Base-by-base conservation (phyloP, 1,140 invertebrate species). In the Drosophila quadrilineata region DNA sequence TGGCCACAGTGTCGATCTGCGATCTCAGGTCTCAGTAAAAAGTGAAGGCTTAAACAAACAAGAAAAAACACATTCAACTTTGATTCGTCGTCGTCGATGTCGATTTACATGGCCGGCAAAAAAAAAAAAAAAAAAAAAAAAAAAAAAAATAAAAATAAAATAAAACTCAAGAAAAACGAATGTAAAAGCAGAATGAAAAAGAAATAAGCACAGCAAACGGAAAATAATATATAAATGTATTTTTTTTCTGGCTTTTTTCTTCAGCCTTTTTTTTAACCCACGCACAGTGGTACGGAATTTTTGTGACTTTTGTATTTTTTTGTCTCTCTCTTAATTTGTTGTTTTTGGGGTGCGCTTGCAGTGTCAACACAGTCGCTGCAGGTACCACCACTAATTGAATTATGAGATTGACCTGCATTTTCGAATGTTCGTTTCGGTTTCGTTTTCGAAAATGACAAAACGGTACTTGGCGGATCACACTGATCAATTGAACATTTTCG, bases 371-470 rank as follows among this genome's bases (percentile, higher is more conserved):
- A n/a, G n/a, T 72, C 74, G 60, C 65, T 84, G 77, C 79, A 75
- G 80, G 80, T 85, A 79, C 79, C 67, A n/a, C n/a, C n/a, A n/a
- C n/a, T 85, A 85, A 85, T 85, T 85, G 79, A 85, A 85, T 85
- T 85, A 85, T 85, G 79, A 63, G 58, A 19, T 50, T 82, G 77
- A 82, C 76, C 76, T 84, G 69, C 76, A 82, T 82, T 45, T 45
- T 82, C 56, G 60, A 54, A 26, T 40, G 66, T 76, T 76, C 10
- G 10, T 28, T 45, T 58, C 45, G 21, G 71, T 84, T 84, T 82
- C 77, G 60, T 64, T 82, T 82, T 77, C 77, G 65, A 77, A 66
- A 59, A 45, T 50, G 28, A 54, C 66, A 79, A 59, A 80, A 82
- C 76, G 76, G 76, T 69, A 82, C 76, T 64, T 57, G n/a, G n/a